A percentile compares a stretch with the other conserved stretches of the same genome.
Conservation (phyloP, 2,113 vertebrate species). For the Pandion haliaetus region DNA sequence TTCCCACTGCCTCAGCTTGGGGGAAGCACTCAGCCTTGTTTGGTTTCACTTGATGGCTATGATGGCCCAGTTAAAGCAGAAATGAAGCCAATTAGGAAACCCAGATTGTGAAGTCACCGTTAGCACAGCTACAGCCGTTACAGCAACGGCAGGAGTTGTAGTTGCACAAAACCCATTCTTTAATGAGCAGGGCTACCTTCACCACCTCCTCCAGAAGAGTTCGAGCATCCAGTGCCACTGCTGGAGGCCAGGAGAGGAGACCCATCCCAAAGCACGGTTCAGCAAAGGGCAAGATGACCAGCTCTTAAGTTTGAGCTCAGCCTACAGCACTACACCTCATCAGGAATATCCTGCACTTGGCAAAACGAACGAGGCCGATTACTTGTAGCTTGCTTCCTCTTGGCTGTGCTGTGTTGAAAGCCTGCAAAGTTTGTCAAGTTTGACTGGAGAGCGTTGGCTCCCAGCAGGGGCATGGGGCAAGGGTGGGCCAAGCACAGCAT, state of each 20-base stretch:
- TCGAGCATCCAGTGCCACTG: background rate
- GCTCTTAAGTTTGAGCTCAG: background rate
- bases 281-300: background rate
- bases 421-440: background rate
- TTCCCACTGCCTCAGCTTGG: background rate
- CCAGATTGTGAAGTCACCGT: background rate
- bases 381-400: background rate
- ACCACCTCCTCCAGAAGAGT: background rate
- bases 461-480: background rate
- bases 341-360: background rate
- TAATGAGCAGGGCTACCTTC: background rate
- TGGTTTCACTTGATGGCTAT: background rate
- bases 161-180: background rate
- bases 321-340: background rate
- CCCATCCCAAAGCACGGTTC: background rate
- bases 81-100: background rate
- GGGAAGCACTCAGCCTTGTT: background rate
- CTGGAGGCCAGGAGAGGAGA: background rate
- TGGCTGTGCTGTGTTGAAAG: accelerated
- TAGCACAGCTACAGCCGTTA: background rate
- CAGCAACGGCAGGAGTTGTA: accelerated
- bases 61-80: background rate
- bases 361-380: accelerated
- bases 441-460: background rate
- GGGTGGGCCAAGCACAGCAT: background rate